phyloP scores from a whole-genome alignment of 30 jellyfish, hydroid and myxozoan genomes.

The Turritopsis rubra region DNA sequence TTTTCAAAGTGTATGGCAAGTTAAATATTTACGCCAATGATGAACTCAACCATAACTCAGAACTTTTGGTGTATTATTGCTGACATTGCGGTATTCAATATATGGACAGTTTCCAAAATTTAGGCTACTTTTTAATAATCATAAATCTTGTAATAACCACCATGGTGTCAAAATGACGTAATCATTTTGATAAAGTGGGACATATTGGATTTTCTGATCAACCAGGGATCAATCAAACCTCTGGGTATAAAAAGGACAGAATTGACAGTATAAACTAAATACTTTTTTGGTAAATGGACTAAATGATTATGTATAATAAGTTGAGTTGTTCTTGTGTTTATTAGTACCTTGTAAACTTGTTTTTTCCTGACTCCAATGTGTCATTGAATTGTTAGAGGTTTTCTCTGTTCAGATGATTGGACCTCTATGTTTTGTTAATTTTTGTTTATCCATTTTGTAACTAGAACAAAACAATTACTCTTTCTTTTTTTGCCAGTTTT shows the following conservation, averaged over 20 bases:
- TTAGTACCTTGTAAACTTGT: background rate
- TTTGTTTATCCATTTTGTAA: background rate
- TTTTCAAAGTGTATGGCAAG: too few relatives aligned
- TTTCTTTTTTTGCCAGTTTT: background rate
- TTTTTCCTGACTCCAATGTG: background rate
- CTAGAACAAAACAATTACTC: background rate
- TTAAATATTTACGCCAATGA: too few relatives aligned
- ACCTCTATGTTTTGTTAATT: too few relatives aligned
- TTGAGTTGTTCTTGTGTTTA: background rate
- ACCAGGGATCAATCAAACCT: background rate
- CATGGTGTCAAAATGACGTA: background rate
- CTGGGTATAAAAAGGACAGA: background rate
- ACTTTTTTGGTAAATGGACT: background rate
- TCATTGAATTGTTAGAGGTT: background rate
- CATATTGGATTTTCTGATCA: background rate
- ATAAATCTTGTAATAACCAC: too few relatives aligned
- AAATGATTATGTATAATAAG: background rate
- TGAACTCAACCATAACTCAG: too few relatives aligned
- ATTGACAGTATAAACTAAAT: background rate
- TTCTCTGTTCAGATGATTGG: background rate
- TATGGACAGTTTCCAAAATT: too few relatives aligned
- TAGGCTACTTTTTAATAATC: too few relatives aligned
- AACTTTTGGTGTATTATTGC: too few relatives aligned
- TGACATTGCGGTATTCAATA: too few relatives aligned
- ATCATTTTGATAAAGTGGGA: background rate